Evolutionary conservation across 2,797 vertebrate genomes (phyloP).

Genomic region (Diplodus sargus): DNA sequence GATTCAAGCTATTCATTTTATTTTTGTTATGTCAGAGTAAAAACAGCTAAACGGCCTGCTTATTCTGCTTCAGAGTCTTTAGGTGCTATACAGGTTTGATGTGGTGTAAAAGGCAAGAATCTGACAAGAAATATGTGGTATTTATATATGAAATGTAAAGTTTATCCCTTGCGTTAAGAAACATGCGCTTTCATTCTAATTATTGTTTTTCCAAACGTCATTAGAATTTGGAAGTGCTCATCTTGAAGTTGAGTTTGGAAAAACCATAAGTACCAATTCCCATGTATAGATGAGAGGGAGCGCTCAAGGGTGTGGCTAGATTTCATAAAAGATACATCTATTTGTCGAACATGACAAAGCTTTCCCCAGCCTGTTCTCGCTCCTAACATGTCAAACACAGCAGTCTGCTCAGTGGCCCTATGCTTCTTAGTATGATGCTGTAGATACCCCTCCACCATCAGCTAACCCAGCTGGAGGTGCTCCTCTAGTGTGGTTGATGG

Average conservation of each 20-base stretch:
- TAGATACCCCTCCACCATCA: no score
- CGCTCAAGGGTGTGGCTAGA: not conserved
- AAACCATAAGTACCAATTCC: not conserved
- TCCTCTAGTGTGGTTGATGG: no score
- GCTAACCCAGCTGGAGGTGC: no score
- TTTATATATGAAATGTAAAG: not conserved
- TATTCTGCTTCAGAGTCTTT: slow-evolving; percentile 8
- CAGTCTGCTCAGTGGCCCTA: no score
- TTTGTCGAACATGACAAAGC: not conserved
- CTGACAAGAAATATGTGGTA: not conserved
- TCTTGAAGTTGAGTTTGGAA: no score
- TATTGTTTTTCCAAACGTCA: not conserved
- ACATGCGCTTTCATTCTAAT: not conserved
- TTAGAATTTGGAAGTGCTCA: not conserved
- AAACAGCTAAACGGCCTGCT: not conserved
- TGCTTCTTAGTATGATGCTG: no score
- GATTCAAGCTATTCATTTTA: not conserved
- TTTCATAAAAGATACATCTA: not conserved
- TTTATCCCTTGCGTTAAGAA: not conserved
- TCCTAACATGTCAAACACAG: no score
- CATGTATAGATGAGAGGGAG: not conserved
- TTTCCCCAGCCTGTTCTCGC: not conserved
- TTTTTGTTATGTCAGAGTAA: not conserved
- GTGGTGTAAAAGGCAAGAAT: not conserved
- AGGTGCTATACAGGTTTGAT: not conserved